Evolutionary conservation across 2,888 invertebrate genomes (phyloP).

Genomic region (Lithophane ornitopus): DNA sequence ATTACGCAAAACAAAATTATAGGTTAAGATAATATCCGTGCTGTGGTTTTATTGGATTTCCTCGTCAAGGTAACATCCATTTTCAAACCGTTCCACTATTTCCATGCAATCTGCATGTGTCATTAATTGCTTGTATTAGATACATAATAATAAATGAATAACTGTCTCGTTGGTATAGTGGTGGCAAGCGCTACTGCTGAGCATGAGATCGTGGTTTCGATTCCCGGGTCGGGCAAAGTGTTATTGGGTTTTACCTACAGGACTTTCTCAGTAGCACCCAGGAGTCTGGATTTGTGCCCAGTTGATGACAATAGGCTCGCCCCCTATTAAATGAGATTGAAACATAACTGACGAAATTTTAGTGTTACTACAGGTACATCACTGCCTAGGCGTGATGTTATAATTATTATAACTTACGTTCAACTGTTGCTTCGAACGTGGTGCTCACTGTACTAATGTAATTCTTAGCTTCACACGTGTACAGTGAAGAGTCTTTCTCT

Average conservation of each 20-base stretch:
- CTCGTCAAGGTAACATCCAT: neutral
- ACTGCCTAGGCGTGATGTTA: too few relatives aligned
- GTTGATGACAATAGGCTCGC: too few relatives aligned
- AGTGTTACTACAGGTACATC: neutral
- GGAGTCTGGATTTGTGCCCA: too few relatives aligned
- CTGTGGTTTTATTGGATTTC: neutral
- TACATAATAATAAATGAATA: neutral
- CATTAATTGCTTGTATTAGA: neutral
- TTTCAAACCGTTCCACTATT: neutral
- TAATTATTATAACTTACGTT: conserved; percentile 40
- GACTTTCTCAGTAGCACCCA: neutral
- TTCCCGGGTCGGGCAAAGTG: neutral
- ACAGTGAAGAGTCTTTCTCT: conserved; percentile 36
- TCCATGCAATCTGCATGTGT: neutral
- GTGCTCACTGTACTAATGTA: conserved; percentile 20
- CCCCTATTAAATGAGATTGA: neutral
- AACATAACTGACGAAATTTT: neutral
- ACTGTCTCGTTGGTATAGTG: neutral
- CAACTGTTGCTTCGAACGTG: conserved; percentile 21
- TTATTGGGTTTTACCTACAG: neutral
- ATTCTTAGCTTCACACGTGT: conserved; percentile 58
- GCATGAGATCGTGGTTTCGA: neutral
- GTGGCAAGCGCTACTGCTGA: neutral
- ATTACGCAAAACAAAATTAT: neutral
- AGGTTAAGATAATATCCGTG: too few relatives aligned